phyloP scores from a whole-genome alignment of 2,888 invertebrate species.

The Ectemnius continuus region DNA sequence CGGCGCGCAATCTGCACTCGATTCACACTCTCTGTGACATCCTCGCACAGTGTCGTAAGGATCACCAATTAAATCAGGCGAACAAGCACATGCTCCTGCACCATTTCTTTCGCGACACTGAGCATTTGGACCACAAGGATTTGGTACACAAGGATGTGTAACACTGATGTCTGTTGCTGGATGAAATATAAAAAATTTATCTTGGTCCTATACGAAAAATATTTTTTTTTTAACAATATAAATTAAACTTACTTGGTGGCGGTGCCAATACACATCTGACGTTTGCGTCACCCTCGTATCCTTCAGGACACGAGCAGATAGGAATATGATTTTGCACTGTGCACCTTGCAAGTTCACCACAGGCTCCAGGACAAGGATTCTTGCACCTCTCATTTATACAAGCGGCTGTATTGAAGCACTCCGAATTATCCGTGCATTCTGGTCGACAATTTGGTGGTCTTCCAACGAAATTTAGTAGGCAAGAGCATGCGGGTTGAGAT shows the following conservation, averaged over 20 bases:
- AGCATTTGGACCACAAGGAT: constrained; percentile 91
- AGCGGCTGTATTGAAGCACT: constrained; percentile 89
- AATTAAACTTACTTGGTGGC: constrained; percentile 67
- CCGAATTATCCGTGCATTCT: constrained; percentile 88
- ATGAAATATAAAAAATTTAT: constrained; percentile 10
- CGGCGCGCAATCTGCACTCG: constrained; percentile 86
- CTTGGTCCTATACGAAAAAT: background rate
- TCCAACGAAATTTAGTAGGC: constrained; percentile 88
- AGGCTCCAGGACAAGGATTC: constrained; percentile 90
- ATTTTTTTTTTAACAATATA: no score
- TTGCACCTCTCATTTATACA: constrained; percentile 90
- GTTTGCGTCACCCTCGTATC: constrained; percentile 89
- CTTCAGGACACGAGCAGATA: constrained; percentile 89
- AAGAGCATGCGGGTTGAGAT: constrained; percentile 91
- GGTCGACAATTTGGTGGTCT: constrained; percentile 92
- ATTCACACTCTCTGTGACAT: constrained; percentile 89
- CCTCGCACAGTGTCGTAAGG: constrained; percentile 86
- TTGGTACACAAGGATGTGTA: constrained; percentile 88
- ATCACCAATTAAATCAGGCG: constrained; percentile 88
- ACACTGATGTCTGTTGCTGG: constrained; percentile 57
- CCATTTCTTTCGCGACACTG: constrained; percentile 90
- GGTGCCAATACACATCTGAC: constrained; percentile 79
- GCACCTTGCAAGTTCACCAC: constrained; percentile 89
- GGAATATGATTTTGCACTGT: constrained; percentile 91
- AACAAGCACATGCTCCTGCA: constrained; percentile 91